phyloP scores from a whole-genome alignment of 1,140 invertebrate genomes.

The Lamellibrachia luymesi region DNA sequence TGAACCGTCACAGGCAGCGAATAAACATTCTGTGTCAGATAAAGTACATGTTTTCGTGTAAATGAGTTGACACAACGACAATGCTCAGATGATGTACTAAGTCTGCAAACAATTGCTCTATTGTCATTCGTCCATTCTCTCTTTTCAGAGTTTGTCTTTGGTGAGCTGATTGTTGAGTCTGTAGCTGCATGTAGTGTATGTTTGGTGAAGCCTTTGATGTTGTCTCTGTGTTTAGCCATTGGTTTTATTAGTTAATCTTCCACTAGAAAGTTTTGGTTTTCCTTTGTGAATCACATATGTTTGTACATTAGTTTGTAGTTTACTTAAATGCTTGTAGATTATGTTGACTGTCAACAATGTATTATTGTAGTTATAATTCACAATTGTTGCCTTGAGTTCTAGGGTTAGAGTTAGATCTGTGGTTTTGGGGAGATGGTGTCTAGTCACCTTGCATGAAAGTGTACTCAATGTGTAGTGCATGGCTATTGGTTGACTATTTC shows the following conservation, averaged over 20 bases:
- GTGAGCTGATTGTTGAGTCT: not conserved
- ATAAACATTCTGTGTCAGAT: not conserved
- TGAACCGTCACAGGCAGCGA: no score
- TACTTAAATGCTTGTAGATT: not conserved
- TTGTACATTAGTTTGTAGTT: not conserved
- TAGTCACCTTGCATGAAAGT: not conserved
- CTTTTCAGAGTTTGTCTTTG: not conserved
- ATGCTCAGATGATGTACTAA: constrained; percentile 16
- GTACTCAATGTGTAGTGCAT: not conserved
- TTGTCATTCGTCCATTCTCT: not conserved
- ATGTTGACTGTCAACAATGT: not conserved
- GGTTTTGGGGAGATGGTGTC: not conserved
- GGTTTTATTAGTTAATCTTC: no score
- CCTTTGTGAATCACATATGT: not conserved
- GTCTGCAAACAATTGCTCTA: not conserved
- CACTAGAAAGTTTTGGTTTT: no score
- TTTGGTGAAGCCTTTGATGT: not conserved
- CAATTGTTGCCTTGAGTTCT: not conserved
- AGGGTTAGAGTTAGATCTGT: not conserved
- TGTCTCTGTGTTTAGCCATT: not conserved
- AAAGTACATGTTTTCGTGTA: not conserved
- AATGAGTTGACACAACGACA: not conserved
- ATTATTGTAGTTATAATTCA: not conserved
- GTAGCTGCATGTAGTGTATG: not conserved
- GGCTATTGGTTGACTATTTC: not conserved